Base-by-base conservation (phyloP, 1,140 invertebrate species). In the Tetramorium parvispinum region DNA sequence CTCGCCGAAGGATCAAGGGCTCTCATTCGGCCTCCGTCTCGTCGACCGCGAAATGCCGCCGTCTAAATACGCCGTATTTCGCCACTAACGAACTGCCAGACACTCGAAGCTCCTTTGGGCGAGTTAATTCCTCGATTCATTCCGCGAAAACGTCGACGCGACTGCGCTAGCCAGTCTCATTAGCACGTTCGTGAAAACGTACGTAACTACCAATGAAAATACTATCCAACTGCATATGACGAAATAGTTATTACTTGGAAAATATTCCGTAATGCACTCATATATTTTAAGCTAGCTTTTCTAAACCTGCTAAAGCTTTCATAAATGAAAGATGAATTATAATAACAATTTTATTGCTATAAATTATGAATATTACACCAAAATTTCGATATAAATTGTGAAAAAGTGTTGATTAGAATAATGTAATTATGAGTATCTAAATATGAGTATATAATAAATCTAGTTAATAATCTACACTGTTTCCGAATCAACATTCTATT, bases 1-100 rank as follows among this genome's bases (percentile, higher is more conserved):
- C 57, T 76, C 71, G 85, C 21, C 32, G 18, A 89, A 83, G 78
- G 88, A 89, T 89, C 88, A 87, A 89, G 88, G 85, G 81, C 85
- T 85, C 37, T 40, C 66, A 32, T 68, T 46, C 46, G 27, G 8
- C 63, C 46, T 78, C 55, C 75, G 61, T 85, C 65, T 87, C 71
- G 70, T 46, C 65, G 73, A 46, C 11, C 68, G 65, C 51, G 40
- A 43, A 71, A 76, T 57, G 59, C 49, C 40, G 2, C n/a, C 63
- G 61, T 73, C 59, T 85, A 83, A 86, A 89, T 65, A 77, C 27
- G 66, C 79, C 73, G 37, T 89, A 89, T 87, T 85, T 89, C 37
- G 57, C n/a, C n/a, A 66, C 73, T 87, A 90, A 89, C 85, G 85
- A 90, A 90, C 43, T 89, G 55, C 40, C 88, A 63, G 85, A 70